phyloP scores from a whole-genome alignment of 2,888 invertebrate genomes.

The Leptura quadrifasciata region DNA sequence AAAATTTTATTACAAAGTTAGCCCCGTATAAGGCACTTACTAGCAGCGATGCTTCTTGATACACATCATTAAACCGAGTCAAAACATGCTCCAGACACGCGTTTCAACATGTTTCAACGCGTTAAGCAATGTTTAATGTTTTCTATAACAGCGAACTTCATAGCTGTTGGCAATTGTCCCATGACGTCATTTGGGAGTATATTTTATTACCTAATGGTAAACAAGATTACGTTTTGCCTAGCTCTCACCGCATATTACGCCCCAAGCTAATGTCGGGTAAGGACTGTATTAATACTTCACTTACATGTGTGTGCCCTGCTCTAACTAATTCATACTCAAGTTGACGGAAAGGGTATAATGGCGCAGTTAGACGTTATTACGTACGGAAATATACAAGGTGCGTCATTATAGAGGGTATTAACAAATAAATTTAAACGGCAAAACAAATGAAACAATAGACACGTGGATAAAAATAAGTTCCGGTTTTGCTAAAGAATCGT shows the following conservation, averaged over 20 bases:
- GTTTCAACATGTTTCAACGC: conserved; percentile 40
- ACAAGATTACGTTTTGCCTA: conserved; percentile 34
- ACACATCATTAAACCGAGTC: conserved; percentile 36
- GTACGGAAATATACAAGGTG: background rate
- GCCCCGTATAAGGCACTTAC: conserved; percentile 13
- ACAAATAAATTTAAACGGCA: background rate
- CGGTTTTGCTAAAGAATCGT: too few species aligned
- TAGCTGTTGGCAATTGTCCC: conserved; percentile 46
- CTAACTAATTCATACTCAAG: conserved; percentile 13
- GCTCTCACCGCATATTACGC: conserved; percentile 42
- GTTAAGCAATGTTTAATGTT: conserved; percentile 42
- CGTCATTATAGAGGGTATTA: background rate
- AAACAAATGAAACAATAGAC: background rate
- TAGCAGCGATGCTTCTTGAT: conserved; percentile 25
- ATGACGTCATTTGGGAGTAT: conserved; percentile 45
- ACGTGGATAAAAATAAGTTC: too few species aligned
- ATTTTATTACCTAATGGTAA: conserved; percentile 45
- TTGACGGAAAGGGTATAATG: conserved; percentile 24
- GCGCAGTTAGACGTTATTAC: background rate
- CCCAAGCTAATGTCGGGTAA: conserved; percentile 28
- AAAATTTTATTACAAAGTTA: conserved; percentile 22
- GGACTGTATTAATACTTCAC: conserved; percentile 44
- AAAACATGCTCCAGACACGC: conserved; percentile 35
- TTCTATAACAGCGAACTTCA: conserved; percentile 37
- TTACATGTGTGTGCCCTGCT: conserved; percentile 31